Evolutionary conservation across 2,797 vertebrate species (phyloP).

Genomic region (Chromis chromis): DNA sequence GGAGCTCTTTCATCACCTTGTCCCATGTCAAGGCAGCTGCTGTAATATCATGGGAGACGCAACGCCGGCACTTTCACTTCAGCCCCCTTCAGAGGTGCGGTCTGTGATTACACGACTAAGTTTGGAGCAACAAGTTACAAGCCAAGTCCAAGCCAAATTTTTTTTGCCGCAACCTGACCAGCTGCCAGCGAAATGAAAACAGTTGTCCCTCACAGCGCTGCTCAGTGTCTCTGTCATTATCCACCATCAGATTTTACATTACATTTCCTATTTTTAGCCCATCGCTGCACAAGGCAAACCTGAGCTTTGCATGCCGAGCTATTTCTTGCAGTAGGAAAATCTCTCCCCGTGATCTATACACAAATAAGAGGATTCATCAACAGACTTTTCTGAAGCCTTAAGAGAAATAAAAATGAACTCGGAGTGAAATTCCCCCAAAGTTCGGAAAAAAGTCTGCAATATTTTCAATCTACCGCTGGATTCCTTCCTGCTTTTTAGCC

Average conservation of each 20-base stretch:
- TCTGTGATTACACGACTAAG: conserved; percentile 46
- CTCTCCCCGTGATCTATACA: neutral
- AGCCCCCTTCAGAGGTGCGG: conserved; percentile 41
- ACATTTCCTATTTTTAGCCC: conserved; percentile 22
- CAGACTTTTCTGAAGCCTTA: neutral
- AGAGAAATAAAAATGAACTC: neutral
- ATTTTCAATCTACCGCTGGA: conserved; percentile 22
- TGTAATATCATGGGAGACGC: conserved; percentile 31
- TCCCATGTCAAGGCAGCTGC: conserved; percentile 18
- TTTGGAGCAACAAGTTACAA: conserved; percentile 8
- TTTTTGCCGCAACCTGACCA: conserved; percentile 2
- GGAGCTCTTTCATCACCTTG: conserved; percentile 19
- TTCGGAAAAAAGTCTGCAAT: conserved; percentile 22
- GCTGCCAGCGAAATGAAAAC: conserved; percentile 10
- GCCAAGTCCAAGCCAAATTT: conserved; percentile 36
- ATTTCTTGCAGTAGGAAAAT: conserved; percentile 11
- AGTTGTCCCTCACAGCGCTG: neutral
- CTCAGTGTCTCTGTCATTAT: conserved; percentile 1
- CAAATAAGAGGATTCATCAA: neutral
- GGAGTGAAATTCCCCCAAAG: neutral
- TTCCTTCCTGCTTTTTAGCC: conserved; percentile 6
- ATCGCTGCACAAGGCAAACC: neutral
- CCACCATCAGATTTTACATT: neutral
- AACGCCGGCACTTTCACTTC: conserved; percentile 43
- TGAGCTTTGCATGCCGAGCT: neutral